Evolutionary conservation across 37 sponge, comb jelly and placozoan species (phyloP).

Genomic region (Spongilla lacustris): DNA sequence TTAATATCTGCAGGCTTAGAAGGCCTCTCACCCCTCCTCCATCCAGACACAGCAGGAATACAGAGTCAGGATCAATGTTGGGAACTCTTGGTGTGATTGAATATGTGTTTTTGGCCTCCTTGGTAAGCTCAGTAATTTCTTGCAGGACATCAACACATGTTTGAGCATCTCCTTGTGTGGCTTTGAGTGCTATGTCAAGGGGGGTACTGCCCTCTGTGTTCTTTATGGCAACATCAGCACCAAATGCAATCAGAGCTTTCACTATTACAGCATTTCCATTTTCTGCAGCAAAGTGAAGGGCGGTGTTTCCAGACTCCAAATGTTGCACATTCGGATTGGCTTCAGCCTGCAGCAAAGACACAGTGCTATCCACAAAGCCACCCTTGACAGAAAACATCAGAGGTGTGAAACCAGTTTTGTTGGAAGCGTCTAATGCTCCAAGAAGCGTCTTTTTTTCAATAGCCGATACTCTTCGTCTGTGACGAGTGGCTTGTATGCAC

Average conservation of each 20-base stretch:
- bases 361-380: background rate
- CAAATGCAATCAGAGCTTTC: conserved; percentile 53
- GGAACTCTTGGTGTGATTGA: too few species aligned
- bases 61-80: too few species aligned
- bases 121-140: too few species aligned
- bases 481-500: too few species aligned
- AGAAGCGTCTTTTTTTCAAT: too few species aligned
- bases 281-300: conserved; percentile 50
- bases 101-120: too few species aligned
- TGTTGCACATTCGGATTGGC: conserved; percentile 17
- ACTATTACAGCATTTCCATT: conserved; percentile 17
- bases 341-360: conserved; percentile 23
- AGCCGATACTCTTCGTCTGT: too few species aligned
- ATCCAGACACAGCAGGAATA: conserved; percentile 41
- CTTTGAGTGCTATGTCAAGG: conserved; percentile 28
- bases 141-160: too few species aligned
- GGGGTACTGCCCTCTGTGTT: conserved; percentile 44
- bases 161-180: background rate
- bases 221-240: conserved; percentile 19
- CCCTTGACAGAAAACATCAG: conserved; percentile 10
- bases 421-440: too few species aligned
- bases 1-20: conserved; percentile 29
- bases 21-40: conserved; percentile 65
- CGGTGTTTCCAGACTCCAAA: conserved; percentile 26
- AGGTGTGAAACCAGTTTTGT: conserved; percentile 25